Conservation (phyloP, 2,888 invertebrate genomes). For the Nomada lathburiana region DNA sequence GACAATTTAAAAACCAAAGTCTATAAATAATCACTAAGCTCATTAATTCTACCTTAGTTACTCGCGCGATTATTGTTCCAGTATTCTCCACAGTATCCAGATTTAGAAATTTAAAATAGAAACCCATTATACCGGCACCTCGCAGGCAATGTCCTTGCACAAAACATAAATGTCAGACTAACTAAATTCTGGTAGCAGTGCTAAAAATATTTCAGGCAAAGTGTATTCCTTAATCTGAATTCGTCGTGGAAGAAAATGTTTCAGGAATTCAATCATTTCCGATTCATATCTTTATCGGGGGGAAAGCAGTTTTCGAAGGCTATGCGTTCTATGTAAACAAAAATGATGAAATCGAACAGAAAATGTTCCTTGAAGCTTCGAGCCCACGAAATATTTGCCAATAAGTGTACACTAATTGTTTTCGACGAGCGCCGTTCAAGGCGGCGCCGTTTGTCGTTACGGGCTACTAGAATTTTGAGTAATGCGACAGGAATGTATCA, state of each 20-base stretch:
- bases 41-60: background rate
- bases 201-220: background rate
- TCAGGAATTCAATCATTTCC: background rate
- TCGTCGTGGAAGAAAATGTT: background rate
- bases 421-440: background rate
- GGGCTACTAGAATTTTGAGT: too few species aligned
- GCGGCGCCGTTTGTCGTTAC: background rate
- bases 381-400: slow-evolving; percentile 4
- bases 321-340: background rate
- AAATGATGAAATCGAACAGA: background rate
- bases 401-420: slow-evolving; percentile 24
- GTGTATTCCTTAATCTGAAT: background rate
- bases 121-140: background rate
- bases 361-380: slow-evolving; percentile 1
- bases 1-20: background rate
- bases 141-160: background rate
- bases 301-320: background rate
- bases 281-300: background rate
- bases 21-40: background rate
- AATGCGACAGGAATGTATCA: too few species aligned
- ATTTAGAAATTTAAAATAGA: slow-evolving; percentile 18
- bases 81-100: background rate
- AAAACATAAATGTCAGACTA: background rate
- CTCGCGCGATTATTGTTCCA: background rate
- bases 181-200: background rate